These are phyloP conservation scores for Gadopsis bispinosus DNA, from an alignment of 2,797 vertebrate genomes.

Conservation along the genomic window DNA sequence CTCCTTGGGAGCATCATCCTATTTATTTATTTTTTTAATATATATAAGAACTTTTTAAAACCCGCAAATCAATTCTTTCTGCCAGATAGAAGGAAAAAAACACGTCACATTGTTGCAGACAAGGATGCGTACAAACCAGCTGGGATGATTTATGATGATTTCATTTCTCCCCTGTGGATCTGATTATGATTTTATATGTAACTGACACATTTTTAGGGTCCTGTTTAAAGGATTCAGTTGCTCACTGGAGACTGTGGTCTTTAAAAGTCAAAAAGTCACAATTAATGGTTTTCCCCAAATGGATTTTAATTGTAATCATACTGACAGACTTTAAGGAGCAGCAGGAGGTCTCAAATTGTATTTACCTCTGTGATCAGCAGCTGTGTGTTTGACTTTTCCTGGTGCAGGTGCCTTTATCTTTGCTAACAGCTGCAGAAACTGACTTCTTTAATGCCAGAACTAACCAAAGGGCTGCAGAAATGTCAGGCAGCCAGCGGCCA, in stretches of 20 bases:
- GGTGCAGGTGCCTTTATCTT: conserved; percentile 42
- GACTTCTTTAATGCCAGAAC: conserved; percentile 61
- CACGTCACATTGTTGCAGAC: conserved; percentile 11
- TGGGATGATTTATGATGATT: conserved; percentile 26
- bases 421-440: conserved; percentile 22
- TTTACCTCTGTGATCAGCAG: not conserved
- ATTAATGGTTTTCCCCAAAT: not conserved
- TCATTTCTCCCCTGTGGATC: not conserved
- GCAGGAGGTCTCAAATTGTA: not conserved
- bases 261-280: not conserved
- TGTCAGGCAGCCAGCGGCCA: conserved; percentile 54
- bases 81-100: conserved; percentile 18
- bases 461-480: conserved; percentile 65
- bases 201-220: not conserved
- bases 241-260: too few species aligned
- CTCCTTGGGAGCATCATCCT: conserved; percentile 43
- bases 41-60: conserved; percentile 35
- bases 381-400: conserved; percentile 16
- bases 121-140: conserved; percentile 9
- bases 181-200: conserved; percentile 5
- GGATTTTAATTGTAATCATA: conserved; percentile 11
- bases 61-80: conserved; percentile 39
- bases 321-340: not conserved
- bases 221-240: conserved; percentile 7
- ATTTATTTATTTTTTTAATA: not conserved